Evolutionary conservation across 2,888 invertebrate genomes (phyloP), one percentile per base, ranked within the genome.

Genomic region (Ferdinandea cuprea): DNA sequence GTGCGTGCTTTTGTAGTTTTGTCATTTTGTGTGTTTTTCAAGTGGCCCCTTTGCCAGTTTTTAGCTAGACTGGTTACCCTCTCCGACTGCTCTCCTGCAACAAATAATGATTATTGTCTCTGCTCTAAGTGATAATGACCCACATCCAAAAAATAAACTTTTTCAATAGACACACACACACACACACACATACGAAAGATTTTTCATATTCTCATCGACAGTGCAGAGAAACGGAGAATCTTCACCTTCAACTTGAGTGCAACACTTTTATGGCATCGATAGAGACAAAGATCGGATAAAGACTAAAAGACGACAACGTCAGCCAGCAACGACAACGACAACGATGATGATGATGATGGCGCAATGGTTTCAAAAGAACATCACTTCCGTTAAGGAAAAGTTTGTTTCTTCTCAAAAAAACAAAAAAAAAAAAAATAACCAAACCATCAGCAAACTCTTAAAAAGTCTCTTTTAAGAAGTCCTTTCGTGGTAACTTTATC

Each of bases 81-180:
- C 19, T 65, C 46, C 44, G 59, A 46, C 44, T 52, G 30, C 19
- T 48, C 44, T 52, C 37, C 19, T 48, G 21, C 13, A 56, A 56
- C 59, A 63, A 42, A 58, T 69, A 80, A 74, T 69, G 61, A 81
- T 77, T 74, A 74, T 79, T 77, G 69, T 77, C 59, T 66, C 59
- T 66, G 35, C 58, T 59, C 76, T 35, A 71, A 76, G 66, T 72
- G 71, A 77, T 81, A 81, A 81, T 81, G 81, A 81, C 81, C 81
- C 81, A 81, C 69, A 81, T 80, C 30, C 44, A 44, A 44, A 44
- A 44, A 19, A 13, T n/a, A 76, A 76, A 8, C 32, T 56, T 63
- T 52, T 44, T 32, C 30, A 42, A 42, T 19, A 13, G 50, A 21
- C 37, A 54, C 15, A 44, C 28, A 48, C 21, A 50, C 11, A 28